Conservation (phyloP, 2,888 invertebrate genomes). For the Matsumyia berberina region DNA sequence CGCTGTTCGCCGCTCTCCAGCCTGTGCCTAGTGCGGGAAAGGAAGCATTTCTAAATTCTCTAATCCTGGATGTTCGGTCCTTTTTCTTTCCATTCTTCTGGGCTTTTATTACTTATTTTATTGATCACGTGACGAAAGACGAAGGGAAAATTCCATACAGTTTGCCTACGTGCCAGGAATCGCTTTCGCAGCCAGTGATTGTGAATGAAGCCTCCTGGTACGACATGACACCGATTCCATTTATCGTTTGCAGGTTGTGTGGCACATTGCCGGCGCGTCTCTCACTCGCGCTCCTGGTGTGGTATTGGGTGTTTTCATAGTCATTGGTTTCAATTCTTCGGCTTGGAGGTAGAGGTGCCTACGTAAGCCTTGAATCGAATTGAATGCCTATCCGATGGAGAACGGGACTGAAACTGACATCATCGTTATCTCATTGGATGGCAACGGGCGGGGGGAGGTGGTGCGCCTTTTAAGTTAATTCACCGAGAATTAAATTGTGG, state of each 20-base stretch:
- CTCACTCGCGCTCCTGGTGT: not conserved
- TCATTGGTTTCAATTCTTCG: conserved; percentile 33
- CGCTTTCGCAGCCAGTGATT: conserved; percentile 17
- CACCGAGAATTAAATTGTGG: not conserved
- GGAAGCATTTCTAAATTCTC: conserved; percentile 1
- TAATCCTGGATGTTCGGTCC: conserved; percentile 8
- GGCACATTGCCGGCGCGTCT: conserved; percentile 1
- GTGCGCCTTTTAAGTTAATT: not conserved
- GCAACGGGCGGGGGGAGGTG: not conserved
- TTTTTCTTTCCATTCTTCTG: not conserved
- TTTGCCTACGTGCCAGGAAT: conserved; percentile 39
- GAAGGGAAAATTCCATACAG: conserved; percentile 13
- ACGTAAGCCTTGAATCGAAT: conserved; percentile 27
- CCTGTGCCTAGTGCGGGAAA: not conserved
- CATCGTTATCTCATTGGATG: conserved; percentile 40
- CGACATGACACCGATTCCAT: conserved; percentile 50
- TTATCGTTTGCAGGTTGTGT: conserved; percentile 41
- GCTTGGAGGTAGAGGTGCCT: conserved; percentile 11
- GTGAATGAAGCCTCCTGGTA: conserved; percentile 56
- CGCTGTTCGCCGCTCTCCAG: not conserved
- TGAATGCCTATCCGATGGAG: conserved; percentile 30
- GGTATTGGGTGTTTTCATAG: conserved; percentile 13
- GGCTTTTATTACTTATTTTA: conserved; percentile 13
- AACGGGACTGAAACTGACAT: conserved; percentile 34
- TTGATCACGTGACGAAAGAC: conserved; percentile 37